Evolutionary conservation across 1,140 invertebrate genomes (phyloP).

Genomic region (Colletes gigas): DNA sequence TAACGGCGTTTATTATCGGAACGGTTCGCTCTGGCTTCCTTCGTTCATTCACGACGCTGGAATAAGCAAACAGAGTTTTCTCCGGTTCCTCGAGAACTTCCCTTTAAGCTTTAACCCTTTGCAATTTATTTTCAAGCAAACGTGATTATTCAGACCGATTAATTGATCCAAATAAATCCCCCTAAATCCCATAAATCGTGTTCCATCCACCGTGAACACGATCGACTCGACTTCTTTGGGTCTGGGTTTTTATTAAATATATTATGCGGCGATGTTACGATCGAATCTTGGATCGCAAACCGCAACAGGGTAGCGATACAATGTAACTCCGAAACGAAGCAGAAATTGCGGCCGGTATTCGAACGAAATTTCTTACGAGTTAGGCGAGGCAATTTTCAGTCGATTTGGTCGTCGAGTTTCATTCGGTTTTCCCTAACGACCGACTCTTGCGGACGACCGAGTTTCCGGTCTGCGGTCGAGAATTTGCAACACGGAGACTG

Average conservation of each 20-base stretch:
- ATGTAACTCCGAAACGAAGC: too few relatives aligned
- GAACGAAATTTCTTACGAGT: background rate
- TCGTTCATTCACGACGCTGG: slow-evolving; percentile 50
- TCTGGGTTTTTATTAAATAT: too few relatives aligned
- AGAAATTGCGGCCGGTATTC: background rate
- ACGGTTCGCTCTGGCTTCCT: slow-evolving; percentile 22
- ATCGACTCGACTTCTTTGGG: too few relatives aligned
- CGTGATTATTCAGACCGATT: too few relatives aligned
- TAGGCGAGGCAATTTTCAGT: background rate
- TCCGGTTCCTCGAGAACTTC: background rate
- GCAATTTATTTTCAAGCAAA: too few relatives aligned
- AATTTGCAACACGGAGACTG: background rate
- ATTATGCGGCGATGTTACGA: too few relatives aligned
- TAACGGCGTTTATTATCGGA: slow-evolving; percentile 59
- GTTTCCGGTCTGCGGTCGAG: slow-evolving; percentile 1
- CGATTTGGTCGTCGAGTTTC: background rate
- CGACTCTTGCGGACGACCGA: background rate
- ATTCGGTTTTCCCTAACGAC: background rate
- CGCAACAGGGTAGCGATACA: too few relatives aligned
- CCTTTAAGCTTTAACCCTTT: background rate
- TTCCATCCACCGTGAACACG: too few relatives aligned
- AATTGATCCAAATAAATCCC: too few relatives aligned
- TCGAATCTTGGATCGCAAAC: too few relatives aligned
- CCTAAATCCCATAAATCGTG: too few relatives aligned
- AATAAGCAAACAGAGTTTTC: background rate